Conservation (phyloP, 2,797 vertebrate genomes). For the Coendou prehensilis region DNA sequence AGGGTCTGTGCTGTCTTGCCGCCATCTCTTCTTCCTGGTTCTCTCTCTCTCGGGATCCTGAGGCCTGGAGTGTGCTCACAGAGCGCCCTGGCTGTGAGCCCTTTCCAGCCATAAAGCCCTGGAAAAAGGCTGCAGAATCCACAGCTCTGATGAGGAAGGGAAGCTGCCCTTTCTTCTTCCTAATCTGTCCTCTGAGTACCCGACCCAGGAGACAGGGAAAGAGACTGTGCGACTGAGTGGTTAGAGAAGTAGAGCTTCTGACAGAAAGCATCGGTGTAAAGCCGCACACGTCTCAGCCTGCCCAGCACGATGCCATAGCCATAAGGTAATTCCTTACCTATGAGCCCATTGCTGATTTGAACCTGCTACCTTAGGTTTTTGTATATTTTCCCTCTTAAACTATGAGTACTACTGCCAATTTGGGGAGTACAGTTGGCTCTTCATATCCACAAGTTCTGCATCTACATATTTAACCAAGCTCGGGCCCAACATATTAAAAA, state of each 20-base stretch:
- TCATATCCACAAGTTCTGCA: neutral
- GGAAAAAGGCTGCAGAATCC: neutral
- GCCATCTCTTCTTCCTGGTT: neutral
- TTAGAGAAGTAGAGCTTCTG: neutral
- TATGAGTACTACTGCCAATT: neutral
- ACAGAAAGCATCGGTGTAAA: neutral
- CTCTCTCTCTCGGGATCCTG: neutral
- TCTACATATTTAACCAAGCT: neutral
- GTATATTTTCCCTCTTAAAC: neutral
- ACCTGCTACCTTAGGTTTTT: neutral
- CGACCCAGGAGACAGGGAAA: neutral
- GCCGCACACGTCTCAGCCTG: neutral
- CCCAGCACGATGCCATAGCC: accelerated
- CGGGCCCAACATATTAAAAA: neutral
- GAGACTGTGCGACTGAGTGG: accelerated
- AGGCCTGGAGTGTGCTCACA: neutral
- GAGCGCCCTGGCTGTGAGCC: accelerated
- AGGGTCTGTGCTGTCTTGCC: neutral
- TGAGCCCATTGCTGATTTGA: neutral
- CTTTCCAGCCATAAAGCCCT: neutral
- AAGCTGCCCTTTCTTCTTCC: neutral
- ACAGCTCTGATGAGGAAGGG: neutral
- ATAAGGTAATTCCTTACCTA: neutral
- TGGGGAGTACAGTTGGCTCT: neutral
- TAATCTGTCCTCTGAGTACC: neutral